Base-by-base conservation (phyloP, 2,888 invertebrate species). In the Drosophila mulleri region DNA sequence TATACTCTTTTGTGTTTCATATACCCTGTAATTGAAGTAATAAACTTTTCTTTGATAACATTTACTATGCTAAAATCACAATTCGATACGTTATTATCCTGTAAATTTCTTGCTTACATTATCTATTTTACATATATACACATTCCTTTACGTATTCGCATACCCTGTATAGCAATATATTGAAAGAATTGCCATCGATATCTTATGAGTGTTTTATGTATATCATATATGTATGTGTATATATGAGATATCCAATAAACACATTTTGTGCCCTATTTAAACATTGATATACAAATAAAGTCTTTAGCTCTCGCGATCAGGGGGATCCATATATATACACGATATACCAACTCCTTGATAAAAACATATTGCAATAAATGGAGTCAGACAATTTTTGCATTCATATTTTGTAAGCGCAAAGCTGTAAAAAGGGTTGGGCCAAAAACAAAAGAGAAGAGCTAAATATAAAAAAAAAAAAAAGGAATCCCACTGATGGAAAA, bases 371-470 rank as follows among this genome's bases (percentile, higher is more conserved):
- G 82, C 75, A 74, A 80, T 75, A 76, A 79, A 76, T 59, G 70
- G 42, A 64, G n/a, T 18, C 61, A 66, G 53, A 66, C 71, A 60
- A 60, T 75, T 45, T 63, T 71, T 37, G 67, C 64, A 75, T 75
- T 79, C 75, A 82, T 84, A 82, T 75, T 78, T 82, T 66, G 82
- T 69, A 82, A 82, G 71, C 82, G 64, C 61, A 52, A 32, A 64
- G 58, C 65, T 69, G 35, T 14, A 3, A 23, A 45, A 45, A 14
- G 45, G 23, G 29, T n/a, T 50, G 48, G 4, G 48, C 16, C 63
- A 80, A 20, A 50, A 35, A 35, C 3, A n/a, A 32, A 48, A 57
- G 54, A 56, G 26, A 29, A 26, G 8, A 11, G 11, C 2, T 48
- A 9, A 20, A n/a, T n/a, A n/a, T n/a, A 72, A 53, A 60, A 47